phyloP scores from a whole-genome alignment of 2,888 invertebrate species.

The Drosophila leonis region DNA sequence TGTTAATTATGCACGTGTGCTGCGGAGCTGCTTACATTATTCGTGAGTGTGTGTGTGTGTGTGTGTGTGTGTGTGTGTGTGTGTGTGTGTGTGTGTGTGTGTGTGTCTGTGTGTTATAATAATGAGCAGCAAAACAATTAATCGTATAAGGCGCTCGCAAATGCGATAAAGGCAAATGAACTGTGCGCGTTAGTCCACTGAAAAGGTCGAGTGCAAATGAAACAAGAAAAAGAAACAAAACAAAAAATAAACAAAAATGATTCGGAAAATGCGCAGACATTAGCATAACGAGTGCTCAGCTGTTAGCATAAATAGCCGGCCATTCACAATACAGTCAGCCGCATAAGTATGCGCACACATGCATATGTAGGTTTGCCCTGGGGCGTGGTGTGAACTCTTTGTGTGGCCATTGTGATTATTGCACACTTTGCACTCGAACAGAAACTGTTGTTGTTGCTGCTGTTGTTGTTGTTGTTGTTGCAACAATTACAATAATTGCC shows the following conservation, averaged over 20 bases:
- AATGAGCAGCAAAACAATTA: constrained; percentile 69
- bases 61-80: background rate
- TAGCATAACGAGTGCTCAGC: constrained; percentile 33
- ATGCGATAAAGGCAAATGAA: constrained; percentile 63
- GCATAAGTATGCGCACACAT: constrained; percentile 12
- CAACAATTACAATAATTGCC: constrained; percentile 50
- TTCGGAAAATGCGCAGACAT: constrained; percentile 50
- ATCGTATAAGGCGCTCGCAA: constrained; percentile 56
- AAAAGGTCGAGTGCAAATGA: constrained; percentile 25
- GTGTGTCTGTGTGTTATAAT: constrained; percentile 42
- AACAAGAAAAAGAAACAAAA: background rate
- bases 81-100: constrained; percentile 21
- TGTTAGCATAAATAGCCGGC: constrained; percentile 48
- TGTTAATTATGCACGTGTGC: constrained; percentile 71
- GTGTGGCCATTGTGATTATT: constrained; percentile 41
- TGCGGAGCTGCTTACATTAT: constrained; percentile 54
- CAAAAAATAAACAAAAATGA: constrained; percentile 20
- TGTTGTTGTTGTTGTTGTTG: constrained; percentile 26
- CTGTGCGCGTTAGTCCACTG: constrained; percentile 30
- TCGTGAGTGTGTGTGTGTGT: constrained; percentile 25
- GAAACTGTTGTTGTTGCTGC: background rate
- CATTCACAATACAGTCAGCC: constrained; percentile 9
- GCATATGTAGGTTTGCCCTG: constrained; percentile 9
- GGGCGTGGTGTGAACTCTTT: constrained; percentile 35
- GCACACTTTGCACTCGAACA: constrained; percentile 28